Conservation (phyloP, 2,888 invertebrate genomes). For the Spodoptera littoralis region DNA sequence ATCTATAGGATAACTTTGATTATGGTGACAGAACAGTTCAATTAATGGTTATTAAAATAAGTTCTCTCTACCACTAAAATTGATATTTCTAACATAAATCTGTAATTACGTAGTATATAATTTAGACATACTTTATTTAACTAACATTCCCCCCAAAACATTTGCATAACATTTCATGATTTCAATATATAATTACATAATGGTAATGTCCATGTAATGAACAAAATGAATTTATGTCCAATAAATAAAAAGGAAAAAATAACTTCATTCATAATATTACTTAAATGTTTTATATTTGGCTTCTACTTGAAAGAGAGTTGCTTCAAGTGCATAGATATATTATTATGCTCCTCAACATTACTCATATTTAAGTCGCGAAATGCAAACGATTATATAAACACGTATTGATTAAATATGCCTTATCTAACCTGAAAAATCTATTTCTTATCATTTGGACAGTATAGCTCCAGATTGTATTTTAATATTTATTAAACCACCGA, state of each 20-base stretch:
- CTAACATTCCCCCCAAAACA: slow-evolving; percentile 18
- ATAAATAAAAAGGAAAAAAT: slow-evolving; percentile 40
- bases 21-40: too few species aligned
- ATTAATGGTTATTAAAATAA: too few species aligned
- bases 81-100: slow-evolving; percentile 20
- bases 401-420: too few species aligned
- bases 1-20: too few species aligned
- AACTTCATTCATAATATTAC: slow-evolving; percentile 38
- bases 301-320: slow-evolving; percentile 21
- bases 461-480: too few species aligned
- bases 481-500: too few species aligned
- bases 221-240: slow-evolving; percentile 30
- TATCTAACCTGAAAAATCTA: too few species aligned
- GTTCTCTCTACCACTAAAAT: neutral
- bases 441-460: too few species aligned
- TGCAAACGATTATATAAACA: neutral
- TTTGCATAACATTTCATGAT: slow-evolving; percentile 31
- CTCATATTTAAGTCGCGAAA: slow-evolving; percentile 11
- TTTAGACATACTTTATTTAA: slow-evolving; percentile 20
- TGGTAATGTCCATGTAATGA: neutral
- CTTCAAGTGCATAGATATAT: slow-evolving; percentile 9
- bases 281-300: slow-evolving; percentile 47
- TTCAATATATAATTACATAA: slow-evolving; percentile 18
- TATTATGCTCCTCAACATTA: slow-evolving; percentile 12
- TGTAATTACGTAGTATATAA: slow-evolving; percentile 28